phyloP scores from a whole-genome alignment of 2,113 vertebrate genomes.

The Ictalurus furcatus region DNA sequence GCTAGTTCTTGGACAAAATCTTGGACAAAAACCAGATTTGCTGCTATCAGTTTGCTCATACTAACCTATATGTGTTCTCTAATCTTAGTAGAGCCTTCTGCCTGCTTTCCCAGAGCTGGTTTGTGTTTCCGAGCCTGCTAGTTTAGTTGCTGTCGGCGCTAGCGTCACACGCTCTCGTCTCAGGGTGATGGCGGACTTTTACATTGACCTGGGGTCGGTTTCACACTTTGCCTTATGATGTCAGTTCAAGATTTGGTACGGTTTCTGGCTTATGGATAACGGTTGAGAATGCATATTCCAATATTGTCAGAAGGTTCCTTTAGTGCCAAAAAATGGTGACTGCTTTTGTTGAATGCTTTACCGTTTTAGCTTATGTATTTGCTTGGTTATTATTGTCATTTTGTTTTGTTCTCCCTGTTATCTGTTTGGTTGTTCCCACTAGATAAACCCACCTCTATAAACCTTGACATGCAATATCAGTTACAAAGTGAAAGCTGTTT shows the following conservation, averaged over 20 bases:
- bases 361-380: not conserved
- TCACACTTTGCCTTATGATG: constrained; percentile 1
- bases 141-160: constrained; percentile 26
- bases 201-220: not conserved
- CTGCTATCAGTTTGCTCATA: constrained; percentile 43
- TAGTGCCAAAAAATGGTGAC: not conserved
- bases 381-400: not conserved
- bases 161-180: not conserved
- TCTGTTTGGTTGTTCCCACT: not conserved
- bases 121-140: constrained; percentile 55
- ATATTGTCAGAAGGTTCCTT: not conserved
- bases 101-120: constrained; percentile 57
- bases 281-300: not conserved
- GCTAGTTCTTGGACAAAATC: constrained; percentile 43
- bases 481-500: not conserved
- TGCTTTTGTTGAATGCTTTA: not conserved
- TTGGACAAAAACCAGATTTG: constrained; percentile 43
- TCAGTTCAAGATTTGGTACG: not conserved
- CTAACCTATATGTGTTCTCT: constrained; percentile 52
- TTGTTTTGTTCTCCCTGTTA: not conserved
- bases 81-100: constrained; percentile 49
- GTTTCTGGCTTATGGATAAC: not conserved
- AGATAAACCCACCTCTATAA: not conserved
- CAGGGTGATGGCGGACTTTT: not conserved
- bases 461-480: not conserved